Conservation (phyloP, 2,113 vertebrate species). For the Cinclus cinclus region DNA sequence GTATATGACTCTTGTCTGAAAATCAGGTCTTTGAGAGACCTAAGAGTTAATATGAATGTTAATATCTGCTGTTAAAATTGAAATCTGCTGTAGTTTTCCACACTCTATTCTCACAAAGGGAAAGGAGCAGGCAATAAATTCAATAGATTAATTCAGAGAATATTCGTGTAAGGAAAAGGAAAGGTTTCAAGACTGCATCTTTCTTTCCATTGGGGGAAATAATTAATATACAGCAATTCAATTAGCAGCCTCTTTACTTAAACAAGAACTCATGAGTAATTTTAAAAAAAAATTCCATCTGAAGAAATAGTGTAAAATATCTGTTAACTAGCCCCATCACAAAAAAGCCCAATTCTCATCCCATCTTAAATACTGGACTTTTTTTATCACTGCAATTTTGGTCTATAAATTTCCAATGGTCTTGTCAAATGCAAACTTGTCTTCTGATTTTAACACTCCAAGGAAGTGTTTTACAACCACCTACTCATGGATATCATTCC, state of each 20-base stretch:
- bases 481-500: background rate
- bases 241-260: slow-evolving; percentile 18
- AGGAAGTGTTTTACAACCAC: background rate
- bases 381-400: background rate
- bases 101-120: background rate
- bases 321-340: background rate
- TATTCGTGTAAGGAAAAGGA: background rate
- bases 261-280: background rate
- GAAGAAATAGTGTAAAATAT: background rate
- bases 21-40: background rate
- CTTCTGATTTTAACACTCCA: background rate
- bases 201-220: background rate
- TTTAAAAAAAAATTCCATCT: slow-evolving; percentile 14
- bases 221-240: slow-evolving; percentile 33
- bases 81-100: background rate
- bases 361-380: background rate
- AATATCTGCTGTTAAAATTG: background rate
- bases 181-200: background rate
- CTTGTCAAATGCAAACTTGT: background rate
- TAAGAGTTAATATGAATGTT: background rate
- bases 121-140: background rate
- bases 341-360: background rate
- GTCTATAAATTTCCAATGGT: background rate
- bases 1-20: background rate
- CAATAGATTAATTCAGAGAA: background rate